Base-by-base conservation (phyloP, 2,113 vertebrate genomes). In the Gopherus evgoodei region DNA sequence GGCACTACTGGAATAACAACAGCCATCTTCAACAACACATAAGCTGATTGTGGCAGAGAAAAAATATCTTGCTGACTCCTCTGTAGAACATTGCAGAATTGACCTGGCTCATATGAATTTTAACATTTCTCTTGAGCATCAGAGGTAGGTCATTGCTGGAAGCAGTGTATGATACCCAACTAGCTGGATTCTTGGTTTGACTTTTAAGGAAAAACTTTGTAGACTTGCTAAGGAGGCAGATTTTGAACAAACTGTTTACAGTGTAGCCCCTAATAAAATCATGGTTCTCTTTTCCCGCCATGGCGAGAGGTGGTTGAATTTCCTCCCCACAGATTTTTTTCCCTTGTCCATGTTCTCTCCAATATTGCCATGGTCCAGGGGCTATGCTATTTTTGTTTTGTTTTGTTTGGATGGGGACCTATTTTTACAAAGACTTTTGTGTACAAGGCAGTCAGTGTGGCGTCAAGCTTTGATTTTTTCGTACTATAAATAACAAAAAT, bases 91-190 rank as follows among this genome's bases (percentile, higher is more conserved):
- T 57, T 81, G 25, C 75, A 88, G 57, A 85, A 85, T 0, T 90
- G 84, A 83, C 84, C 90, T 29, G 21, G 79, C 11, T 9, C n/a
- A 72, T n/a, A 21, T 38, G 65, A 19, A 72, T 72, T 72, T 72
- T 29, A 78, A 47, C 42, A 44, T 27, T 14, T 47, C 42, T 29
- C 42, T 47, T 25, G 13, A 44, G 75, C 13, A 16, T 52, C 53
- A 52, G 87, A 75, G 47, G 53, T 14, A 92, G n/a, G 81, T 80
- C n/a, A 53, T 81, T 91, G 35, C 88, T 96, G 76, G 82, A 93
- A 90, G 88, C 80, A 84, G 1, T 0, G 53, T 25, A 75, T 65
- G 50, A 54, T 38, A 57, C 8, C 29, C 92, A 53, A 81, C 81
- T 29, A 76, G 52, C 6, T 92, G 65, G 29, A 78, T 92, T 91